phyloP scores from a whole-genome alignment of 2,888 invertebrate species.

The Acleris holmiana region DNA sequence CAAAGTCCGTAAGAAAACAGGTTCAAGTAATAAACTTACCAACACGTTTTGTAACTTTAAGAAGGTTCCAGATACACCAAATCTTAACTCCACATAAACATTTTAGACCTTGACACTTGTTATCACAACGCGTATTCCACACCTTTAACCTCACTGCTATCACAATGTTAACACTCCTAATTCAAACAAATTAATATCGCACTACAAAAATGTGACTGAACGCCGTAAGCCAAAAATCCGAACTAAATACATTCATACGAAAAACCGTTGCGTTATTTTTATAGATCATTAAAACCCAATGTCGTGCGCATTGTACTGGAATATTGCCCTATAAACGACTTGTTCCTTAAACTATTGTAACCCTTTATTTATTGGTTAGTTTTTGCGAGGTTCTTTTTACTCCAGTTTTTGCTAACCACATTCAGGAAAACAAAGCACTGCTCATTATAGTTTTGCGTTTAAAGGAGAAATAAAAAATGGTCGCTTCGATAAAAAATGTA shows the following conservation, averaged over 20 bases:
- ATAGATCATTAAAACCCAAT: constrained; percentile 65
- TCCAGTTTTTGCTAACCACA: constrained; percentile 78
- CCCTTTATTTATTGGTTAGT: constrained; percentile 67
- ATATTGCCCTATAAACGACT: constrained; percentile 73
- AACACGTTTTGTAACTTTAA: neutral
- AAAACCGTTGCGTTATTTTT: constrained; percentile 65
- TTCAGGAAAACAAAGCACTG: constrained; percentile 68
- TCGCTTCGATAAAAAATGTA: constrained; percentile 39
- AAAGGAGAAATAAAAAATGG: constrained; percentile 49
- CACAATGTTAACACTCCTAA: constrained; percentile 34
- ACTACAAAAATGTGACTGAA: constrained; percentile 53
- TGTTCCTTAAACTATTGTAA: constrained; percentile 62
- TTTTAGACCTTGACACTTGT: constrained; percentile 2
- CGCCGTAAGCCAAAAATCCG: constrained; percentile 63
- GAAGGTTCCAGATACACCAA: neutral
- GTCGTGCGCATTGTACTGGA: constrained; percentile 69
- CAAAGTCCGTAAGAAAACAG: too few relatives aligned
- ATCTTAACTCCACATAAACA: neutral
- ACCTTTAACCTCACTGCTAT: constrained; percentile 10
- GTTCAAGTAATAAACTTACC: too few relatives aligned
- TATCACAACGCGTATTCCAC: constrained; percentile 9
- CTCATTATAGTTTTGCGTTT: constrained; percentile 46
- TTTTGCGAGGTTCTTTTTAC: constrained; percentile 70
- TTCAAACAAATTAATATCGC: constrained; percentile 30
- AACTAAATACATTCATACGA: constrained; percentile 65